These are phyloP conservation scores for Cuculus canorus DNA, from an alignment of 2,797 vertebrate species.

Conservation along the genomic window DNA sequence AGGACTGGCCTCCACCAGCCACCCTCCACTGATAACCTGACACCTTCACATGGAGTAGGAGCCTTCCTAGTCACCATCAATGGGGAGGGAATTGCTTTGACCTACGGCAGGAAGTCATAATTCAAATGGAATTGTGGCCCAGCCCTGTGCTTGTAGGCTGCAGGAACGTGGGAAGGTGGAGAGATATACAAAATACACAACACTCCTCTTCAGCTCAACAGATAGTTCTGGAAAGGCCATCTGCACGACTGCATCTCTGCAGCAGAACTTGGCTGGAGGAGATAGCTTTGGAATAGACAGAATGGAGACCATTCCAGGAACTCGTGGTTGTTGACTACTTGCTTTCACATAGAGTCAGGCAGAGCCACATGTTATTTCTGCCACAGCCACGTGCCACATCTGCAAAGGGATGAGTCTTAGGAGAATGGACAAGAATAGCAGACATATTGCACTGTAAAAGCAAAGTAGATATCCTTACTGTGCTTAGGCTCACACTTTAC, in stretches of 20 bases:
- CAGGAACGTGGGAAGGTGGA: background rate
- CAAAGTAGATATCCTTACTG: background rate
- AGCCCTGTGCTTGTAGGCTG: background rate
- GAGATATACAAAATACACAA: background rate
- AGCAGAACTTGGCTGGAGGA: background rate
- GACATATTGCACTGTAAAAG: background rate
- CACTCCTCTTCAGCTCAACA: background rate
- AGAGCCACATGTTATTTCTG: background rate
- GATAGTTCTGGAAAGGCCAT: background rate
- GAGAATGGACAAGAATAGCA: background rate
- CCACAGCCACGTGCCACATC: background rate
- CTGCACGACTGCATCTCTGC: background rate
- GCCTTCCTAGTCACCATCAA: background rate
- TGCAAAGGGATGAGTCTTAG: background rate
- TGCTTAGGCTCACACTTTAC: rapidly evolving
- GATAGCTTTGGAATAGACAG: background rate
- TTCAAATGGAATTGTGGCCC: background rate
- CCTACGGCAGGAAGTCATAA: background rate
- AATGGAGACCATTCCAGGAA: background rate
- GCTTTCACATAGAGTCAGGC: background rate
- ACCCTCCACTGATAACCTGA: no score
- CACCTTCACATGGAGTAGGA: rapidly evolving
- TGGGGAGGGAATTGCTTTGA: background rate
- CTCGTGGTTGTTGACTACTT: background rate
- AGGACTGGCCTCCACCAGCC: background rate